Conservation (phyloP, 2,797 vertebrate genomes). For the Myotis planiceps region DNA sequence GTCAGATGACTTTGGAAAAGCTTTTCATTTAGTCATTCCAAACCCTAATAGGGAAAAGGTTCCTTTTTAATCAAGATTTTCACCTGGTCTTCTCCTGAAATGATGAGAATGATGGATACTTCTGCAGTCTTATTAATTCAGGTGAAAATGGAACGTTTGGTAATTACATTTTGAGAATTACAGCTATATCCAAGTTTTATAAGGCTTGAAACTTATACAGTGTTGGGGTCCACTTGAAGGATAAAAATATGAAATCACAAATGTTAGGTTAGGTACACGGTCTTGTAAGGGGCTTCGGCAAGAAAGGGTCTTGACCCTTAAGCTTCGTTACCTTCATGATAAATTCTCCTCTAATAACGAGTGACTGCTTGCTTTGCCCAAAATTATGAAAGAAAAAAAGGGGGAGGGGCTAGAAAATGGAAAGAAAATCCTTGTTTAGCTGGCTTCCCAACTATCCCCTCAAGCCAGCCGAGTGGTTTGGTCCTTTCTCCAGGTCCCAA, state of each 20-base stretch:
- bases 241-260: background rate
- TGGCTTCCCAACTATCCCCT: background rate
- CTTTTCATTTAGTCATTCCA: background rate
- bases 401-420: background rate
- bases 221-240: background rate
- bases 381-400: background rate
- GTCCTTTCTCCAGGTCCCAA: conserved; percentile 3
- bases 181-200: background rate
- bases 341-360: background rate
- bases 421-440: background rate
- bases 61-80: conserved; percentile 10
- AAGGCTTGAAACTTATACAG: background rate
- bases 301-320: background rate
- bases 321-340: background rate
- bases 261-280: background rate
- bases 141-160: background rate
- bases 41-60: background rate
- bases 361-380: background rate
- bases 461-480: background rate
- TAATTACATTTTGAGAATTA: background rate
- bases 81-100: background rate
- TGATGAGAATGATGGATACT: background rate
- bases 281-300: background rate
- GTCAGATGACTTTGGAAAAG: conserved; percentile 24
- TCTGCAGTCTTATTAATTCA: conserved; percentile 12